These are phyloP conservation scores for Agelastica alni DNA, from an alignment of 2,888 invertebrate species.

Conservation along the genomic window DNA sequence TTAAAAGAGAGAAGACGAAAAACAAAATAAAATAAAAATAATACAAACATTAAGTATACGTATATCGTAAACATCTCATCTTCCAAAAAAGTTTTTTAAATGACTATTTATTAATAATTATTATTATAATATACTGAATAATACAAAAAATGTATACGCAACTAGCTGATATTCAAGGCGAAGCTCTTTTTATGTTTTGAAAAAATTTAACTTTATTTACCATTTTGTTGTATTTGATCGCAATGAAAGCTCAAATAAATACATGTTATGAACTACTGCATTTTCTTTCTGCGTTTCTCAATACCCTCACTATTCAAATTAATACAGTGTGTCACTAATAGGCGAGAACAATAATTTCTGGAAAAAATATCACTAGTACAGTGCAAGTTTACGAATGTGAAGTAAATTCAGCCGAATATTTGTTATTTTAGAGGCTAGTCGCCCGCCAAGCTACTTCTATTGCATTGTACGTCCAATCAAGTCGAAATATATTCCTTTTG, in stretches of 20 bases:
- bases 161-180: slow-evolving; percentile 62
- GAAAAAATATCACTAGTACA: too few species aligned
- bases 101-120: slow-evolving; percentile 59
- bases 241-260: slow-evolving; percentile 87
- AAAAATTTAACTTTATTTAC: slow-evolving; percentile 75
- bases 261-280: slow-evolving; percentile 71
- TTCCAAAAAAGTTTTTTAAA: slow-evolving; percentile 61
- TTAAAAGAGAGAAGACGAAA: slow-evolving; percentile 26
- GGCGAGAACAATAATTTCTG: too few species aligned
- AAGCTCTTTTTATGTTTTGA: slow-evolving; percentile 73
- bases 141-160: slow-evolving; percentile 78
- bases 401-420: too few species aligned
- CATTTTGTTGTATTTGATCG: slow-evolving; percentile 86
- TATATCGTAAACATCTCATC: slow-evolving; percentile 68
- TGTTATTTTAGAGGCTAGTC: too few species aligned
- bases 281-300: slow-evolving; percentile 15
- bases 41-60: slow-evolving; percentile 78
- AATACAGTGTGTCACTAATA: too few species aligned
- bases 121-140: slow-evolving; percentile 63
- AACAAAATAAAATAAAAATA: slow-evolving; percentile 34
- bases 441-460: too few species aligned
- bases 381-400: too few species aligned
- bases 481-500: too few species aligned
- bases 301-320: too few species aligned
- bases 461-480: too few species aligned